Base-by-base conservation (phyloP, 2,797 vertebrate genomes). In the Chelidonichthys spinosus region DNA sequence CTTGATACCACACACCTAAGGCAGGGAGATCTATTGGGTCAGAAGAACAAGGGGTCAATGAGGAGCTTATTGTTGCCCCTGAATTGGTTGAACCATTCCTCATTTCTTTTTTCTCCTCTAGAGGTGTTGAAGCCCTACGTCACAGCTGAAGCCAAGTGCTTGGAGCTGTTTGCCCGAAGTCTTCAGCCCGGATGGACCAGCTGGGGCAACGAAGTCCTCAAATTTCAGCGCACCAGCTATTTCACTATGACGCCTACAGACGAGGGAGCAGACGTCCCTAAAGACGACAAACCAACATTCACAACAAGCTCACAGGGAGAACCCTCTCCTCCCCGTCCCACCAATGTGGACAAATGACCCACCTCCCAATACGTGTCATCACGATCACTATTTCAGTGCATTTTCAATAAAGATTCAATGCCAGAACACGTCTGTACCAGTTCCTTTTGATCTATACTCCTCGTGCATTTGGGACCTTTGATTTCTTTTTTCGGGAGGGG, bases 151-250 rank as follows among this genome's bases (percentile, higher is more conserved):
- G 94, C 92, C 10, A 78, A 93, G 68, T 95, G 95, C 89, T 92
- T 99, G 92, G 97, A 99, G 90, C 86, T 99, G 87, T 99, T 99
- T 89, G 97, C 98, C 79, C 94, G 97, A 69, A 97, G 90, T 90
- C 95, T 99, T 14, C 97, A 97, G 78, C 95, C 96, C 1, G 96
- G 96, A 33, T 99, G 97, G 98, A 97, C 96, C 70, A 98, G 97
- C 87, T 99, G 98, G 97, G 98, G 98, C 82, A 99, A 99, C 1
- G 97, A 99, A 90, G 98, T 97, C 77, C 93, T 99, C 73, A 97
- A 97, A 92, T 98, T 98, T 84, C 98, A 99, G 87, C 97, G 97
- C 15, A 33, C 90, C 11, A 96, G 95, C 84, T 99, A 97, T 90
- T 99, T 94, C 76, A 90, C 87, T 49, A 11, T 90, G 68, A 85